Evolutionary conservation across 2,797 vertebrate genomes (phyloP).

Genomic region (Antrozous pallidus): DNA sequence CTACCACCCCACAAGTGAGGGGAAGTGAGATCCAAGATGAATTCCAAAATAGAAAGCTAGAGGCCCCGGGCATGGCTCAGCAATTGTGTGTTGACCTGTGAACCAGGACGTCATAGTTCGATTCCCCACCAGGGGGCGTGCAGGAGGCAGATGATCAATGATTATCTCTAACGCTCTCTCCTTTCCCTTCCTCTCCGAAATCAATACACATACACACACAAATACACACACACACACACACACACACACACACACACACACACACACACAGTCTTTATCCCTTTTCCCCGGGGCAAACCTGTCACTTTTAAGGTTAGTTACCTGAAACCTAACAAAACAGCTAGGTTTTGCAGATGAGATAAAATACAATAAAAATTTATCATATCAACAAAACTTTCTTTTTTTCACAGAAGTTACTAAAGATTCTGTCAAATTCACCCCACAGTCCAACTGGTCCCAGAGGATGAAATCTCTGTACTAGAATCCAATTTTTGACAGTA

Average conservation of each 20-base stretch:
- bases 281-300: not conserved
- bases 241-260: too few species aligned
- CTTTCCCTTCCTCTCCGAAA: too few species aligned
- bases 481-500: conserved; percentile 21
- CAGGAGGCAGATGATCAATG: too few species aligned
- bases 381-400: not conserved
- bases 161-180: too few species aligned
- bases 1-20: not conserved
- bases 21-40: not conserved
- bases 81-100: too few species aligned
- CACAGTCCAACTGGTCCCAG: not conserved
- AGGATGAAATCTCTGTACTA: not conserved
- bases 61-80: too few species aligned
- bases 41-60: not conserved
- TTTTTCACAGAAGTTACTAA: not conserved
- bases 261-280: not conserved
- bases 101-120: too few species aligned
- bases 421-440: not conserved
- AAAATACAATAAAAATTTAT: not conserved
- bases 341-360: not conserved
- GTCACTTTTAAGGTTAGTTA: not conserved
- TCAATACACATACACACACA: too few species aligned
- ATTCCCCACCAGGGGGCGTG: too few species aligned
- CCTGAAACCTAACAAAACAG: not conserved
- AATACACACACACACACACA: too few species aligned